phyloP scores from a whole-genome alignment of 2,797 vertebrate genomes.

The Masticophis lateralis region DNA sequence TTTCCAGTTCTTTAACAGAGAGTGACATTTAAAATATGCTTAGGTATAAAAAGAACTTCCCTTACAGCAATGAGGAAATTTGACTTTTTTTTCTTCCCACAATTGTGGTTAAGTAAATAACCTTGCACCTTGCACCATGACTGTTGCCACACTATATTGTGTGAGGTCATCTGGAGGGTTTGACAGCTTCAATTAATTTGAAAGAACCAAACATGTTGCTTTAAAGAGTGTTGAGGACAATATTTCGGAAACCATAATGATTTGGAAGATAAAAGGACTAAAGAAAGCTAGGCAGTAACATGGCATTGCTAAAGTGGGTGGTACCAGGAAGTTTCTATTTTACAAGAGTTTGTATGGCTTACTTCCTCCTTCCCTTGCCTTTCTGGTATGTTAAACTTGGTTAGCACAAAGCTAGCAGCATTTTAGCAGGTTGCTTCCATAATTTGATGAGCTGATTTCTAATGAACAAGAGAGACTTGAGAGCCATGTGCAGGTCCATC shows the following conservation, averaged over 20 bases:
- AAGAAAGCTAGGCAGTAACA: not conserved
- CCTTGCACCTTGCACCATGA: not conserved
- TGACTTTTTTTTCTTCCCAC: not conserved
- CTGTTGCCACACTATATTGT: not conserved
- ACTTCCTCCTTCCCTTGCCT: not conserved
- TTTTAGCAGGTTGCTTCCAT: not conserved
- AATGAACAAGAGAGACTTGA: not conserved
- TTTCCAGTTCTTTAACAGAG: not conserved
- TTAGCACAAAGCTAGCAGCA: not conserved
- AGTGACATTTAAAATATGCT: not conserved
- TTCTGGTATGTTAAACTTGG: not conserved
- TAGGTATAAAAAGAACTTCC: not conserved
- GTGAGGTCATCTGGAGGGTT: not conserved
- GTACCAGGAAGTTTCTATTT: not conserved
- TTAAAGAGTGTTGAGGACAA: not conserved
- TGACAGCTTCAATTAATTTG: not conserved
- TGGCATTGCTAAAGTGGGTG: not conserved
- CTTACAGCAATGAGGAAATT: not conserved
- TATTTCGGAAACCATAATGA: not conserved
- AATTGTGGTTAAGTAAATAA: not conserved
- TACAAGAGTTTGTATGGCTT: not conserved
- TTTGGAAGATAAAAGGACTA: not conserved
- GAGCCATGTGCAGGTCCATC: not conserved
- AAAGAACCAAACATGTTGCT: not conserved
- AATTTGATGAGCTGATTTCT: not conserved